Base-by-base conservation (phyloP, 2,888 invertebrate species). In the Heliconius charithonia region DNA sequence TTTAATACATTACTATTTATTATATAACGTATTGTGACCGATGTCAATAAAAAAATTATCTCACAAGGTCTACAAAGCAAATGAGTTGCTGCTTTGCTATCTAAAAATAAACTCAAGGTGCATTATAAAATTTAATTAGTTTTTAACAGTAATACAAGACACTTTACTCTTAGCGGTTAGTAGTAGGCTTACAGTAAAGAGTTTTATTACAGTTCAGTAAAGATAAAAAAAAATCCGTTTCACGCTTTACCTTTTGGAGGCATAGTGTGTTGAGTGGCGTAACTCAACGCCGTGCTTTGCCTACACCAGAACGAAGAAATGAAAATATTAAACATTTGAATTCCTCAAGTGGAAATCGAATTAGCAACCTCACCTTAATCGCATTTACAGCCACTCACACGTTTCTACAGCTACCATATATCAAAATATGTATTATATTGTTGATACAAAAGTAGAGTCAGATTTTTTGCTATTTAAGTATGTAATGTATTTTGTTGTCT, bases 31-130 rank as follows among this genome's bases (percentile, higher is more conserved):
- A 78, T 71, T 76, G 76, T 76, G 59, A 74, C 29, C 73, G 76
- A 74, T 74, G 66, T 76, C 76, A 80, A 76, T 80, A 81, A 81
- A 78, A 80, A 78, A 45, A 16, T 76, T 37, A 78, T 76, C 45
- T 22, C 62, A 77, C 79, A 78, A 81, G 80, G 80, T 79, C 76
- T n/a, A n/a, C 41, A 74, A 45, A 29, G 73, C 70, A 75, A 75
- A 62, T 70, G 59, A 66, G 73, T 80, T 78, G 56, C 69, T 51
- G 56, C 32, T 72, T 72, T 69, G 67, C 63, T 41, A 51, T 51
- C 29, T 78, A 72, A 65, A 77, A 75, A 69, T 67, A 75, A 75
- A 75, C 51, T 72, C 66, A 73, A 76, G 73, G 75, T 71, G 51
- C 51, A 51, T 29, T 71, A 45, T 76, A 71, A 16, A 77, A 29